phyloP scores from a whole-genome alignment of 2,797 vertebrate species.

The Alfaro cultratus region DNA sequence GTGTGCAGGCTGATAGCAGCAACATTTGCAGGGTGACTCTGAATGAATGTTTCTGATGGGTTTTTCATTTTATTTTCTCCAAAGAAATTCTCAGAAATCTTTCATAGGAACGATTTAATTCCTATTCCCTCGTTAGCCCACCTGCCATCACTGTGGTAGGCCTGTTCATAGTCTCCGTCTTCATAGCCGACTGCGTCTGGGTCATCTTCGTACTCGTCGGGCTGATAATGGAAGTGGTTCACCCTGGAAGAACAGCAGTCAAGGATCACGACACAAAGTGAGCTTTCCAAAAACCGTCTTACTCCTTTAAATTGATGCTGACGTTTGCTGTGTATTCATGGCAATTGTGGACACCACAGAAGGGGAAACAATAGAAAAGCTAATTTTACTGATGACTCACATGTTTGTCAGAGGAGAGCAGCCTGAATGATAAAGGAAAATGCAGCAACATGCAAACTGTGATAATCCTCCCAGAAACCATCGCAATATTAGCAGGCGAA shows the following conservation, averaged over 20 bases:
- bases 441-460: constrained; percentile 1
- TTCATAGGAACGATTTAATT: constrained; percentile 22
- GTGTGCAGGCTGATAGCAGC: constrained; percentile 12
- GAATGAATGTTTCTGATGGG: neutral
- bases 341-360: constrained; percentile 1
- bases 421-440: constrained; percentile 8
- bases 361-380: constrained; percentile 11
- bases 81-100: constrained; percentile 19
- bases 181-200: constrained; percentile 78
- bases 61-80: neutral
- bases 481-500: constrained; percentile 6
- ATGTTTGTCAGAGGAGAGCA: constrained; percentile 16
- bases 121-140: constrained; percentile 49
- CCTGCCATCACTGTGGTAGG: constrained; percentile 89
- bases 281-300: neutral
- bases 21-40: neutral
- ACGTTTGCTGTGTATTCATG: neutral
- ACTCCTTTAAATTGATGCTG: constrained; percentile 3
- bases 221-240: constrained; percentile 83
- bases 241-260: constrained; percentile 59
- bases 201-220: constrained; percentile 79
- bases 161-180: constrained; percentile 85
- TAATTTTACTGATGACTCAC: constrained; percentile 15
- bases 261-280: neutral
- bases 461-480: constrained; percentile 4